phyloP scores from a whole-genome alignment of 2,888 invertebrate genomes.

The Perithous albicinctus region DNA sequence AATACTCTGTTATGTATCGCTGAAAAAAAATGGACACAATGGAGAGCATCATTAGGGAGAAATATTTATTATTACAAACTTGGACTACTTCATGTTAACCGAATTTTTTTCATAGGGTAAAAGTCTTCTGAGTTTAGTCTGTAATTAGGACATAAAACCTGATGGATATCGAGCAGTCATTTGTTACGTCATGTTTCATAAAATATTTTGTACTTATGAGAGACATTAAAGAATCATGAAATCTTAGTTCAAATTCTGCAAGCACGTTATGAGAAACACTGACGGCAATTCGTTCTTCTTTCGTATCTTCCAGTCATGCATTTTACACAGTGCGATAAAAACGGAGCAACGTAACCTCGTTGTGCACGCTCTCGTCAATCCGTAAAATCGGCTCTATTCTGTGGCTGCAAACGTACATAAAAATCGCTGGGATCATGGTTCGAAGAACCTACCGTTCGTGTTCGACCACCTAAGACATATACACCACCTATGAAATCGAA shows the following conservation, averaged over 20 bases:
- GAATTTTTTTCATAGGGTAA: no score
- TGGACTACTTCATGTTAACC: no score
- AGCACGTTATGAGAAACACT: neutral
- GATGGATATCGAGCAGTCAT: neutral
- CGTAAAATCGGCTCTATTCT: constrained; percentile 68
- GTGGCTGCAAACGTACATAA: constrained; percentile 58
- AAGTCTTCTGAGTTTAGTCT: neutral
- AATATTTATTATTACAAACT: no score
- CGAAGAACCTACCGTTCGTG: constrained; percentile 53
- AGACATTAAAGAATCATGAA: neutral
- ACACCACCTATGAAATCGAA: constrained; percentile 34
- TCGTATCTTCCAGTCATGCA: constrained; percentile 8
- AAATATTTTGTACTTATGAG: neutral
- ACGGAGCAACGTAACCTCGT: constrained; percentile 39
- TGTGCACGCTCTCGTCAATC: constrained; percentile 67
- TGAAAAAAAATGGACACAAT: no score
- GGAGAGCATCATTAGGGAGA: no score
- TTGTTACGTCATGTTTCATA: neutral
- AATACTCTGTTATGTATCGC: no score
- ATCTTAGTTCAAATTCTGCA: neutral
- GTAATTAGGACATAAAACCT: neutral
- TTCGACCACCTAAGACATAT: constrained; percentile 45
- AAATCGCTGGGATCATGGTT: constrained; percentile 61
- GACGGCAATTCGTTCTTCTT: constrained; percentile 17
- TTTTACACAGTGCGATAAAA: constrained; percentile 33